phyloP scores from a whole-genome alignment of 2,113 vertebrate species.

The Jaculus jaculus region DNA sequence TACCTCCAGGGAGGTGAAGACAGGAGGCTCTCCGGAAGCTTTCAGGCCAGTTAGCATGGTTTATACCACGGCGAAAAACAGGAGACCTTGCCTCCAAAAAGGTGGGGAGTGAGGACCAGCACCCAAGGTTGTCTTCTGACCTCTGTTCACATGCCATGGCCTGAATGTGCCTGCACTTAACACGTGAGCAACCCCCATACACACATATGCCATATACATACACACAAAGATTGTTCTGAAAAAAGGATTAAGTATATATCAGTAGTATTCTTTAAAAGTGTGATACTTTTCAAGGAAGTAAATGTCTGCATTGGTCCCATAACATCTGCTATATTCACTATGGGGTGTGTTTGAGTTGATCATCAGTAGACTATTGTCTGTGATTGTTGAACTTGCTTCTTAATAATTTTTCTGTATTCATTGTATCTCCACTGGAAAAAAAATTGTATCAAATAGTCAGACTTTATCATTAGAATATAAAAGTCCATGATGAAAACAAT shows the following conservation, averaged over 20 bases:
- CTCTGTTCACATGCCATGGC: too few relatives aligned
- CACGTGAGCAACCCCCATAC: too few relatives aligned
- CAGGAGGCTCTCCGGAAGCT: too few relatives aligned
- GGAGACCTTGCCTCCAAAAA: too few relatives aligned
- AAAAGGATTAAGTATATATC: not conserved
- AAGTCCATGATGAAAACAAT: not conserved
- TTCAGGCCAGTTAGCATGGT: too few relatives aligned
- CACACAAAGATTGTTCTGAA: too few relatives aligned
- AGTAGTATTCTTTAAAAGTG: not conserved
- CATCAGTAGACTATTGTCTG: not conserved
- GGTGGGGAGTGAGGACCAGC: too few relatives aligned
- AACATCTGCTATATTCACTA: not conserved
- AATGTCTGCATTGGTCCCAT: not conserved
- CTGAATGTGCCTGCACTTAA: too few relatives aligned
- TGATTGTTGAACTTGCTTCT: not conserved
- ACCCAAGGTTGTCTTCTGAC: too few relatives aligned
- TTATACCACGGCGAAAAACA: too few relatives aligned
- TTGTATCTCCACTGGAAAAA: constrained; percentile 8
- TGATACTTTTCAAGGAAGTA: not conserved
- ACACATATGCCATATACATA: too few relatives aligned
- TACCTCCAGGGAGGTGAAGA: too few relatives aligned
- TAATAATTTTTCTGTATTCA: not conserved
- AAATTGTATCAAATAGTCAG: not conserved
- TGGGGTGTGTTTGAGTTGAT: not conserved
- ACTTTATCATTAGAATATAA: not conserved